Base-by-base conservation (phyloP, 2,113 vertebrate species). In the Chlorodrepanis virens region DNA sequence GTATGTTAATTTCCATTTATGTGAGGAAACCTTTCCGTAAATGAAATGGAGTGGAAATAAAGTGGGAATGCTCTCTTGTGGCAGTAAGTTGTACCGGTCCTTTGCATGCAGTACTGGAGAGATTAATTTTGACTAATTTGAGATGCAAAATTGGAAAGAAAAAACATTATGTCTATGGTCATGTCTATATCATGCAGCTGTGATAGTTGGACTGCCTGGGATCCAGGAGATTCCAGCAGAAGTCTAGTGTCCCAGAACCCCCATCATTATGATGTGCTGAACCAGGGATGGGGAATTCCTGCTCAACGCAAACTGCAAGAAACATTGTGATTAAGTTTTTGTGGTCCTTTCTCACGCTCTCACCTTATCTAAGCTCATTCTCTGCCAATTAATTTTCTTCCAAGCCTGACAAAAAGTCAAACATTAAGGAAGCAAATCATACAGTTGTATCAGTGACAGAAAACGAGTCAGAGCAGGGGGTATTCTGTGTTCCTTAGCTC, bases 321-420 rank as follows among this genome's bases (percentile, higher is more conserved):
- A 93, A 59, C 16, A 59, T 33, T 33, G 25, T 24, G 71, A 39
- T 54, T 22, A 74, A 35, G 35, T 86, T 86, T 89, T 77, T 88
- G 31, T 44, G 61, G 59, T 90, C 31, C 71, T 90, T 91, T 24
- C 22, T 81, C 53, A 44, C 52, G n/a, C 24, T 96, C 24, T 56
- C 33, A 37, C 44, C n/a, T 94, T 93, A 91, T 94, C 83, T 71
- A 23, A 72, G 27, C 31, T 77, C 10, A 1, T 89, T 78, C 39
- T 84, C 31, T 90, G 59, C 12, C 80, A 75, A 63, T 74, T 83
- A 71, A 70, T 94, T 87, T 90, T 92, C 18, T 44, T 87, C 23
- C 39, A 89, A 68, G 17, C 49, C 56, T 81, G 69, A 81, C 72
- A 92, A 47, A 57, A 90, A 70, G 39, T 78, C 47, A 91, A 40